Evolutionary conservation across 2,888 invertebrate species (phyloP).

Genomic region (Drosophila histrio): DNA sequence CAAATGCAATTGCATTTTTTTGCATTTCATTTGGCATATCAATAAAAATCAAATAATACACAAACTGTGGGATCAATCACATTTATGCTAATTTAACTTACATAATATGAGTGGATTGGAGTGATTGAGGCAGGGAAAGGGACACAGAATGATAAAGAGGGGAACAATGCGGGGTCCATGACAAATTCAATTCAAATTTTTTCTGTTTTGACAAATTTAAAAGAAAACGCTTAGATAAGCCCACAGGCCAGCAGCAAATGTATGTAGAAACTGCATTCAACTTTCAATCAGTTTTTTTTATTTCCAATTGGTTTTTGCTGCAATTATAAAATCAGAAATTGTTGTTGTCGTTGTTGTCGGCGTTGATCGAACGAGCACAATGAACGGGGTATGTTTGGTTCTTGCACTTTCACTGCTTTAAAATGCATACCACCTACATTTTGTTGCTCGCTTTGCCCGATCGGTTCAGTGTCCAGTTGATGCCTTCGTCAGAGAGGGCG

Average conservation of each 20-base stretch:
- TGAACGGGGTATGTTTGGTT: constrained; percentile 57
- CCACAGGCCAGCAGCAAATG: background rate
- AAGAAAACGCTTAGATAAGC: constrained; percentile 69
- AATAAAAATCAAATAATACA: constrained; percentile 78
- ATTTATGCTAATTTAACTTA: constrained; percentile 77
- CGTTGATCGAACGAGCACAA: constrained; percentile 46
- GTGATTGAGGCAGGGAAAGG: background rate
- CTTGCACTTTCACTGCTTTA: constrained; percentile 76
- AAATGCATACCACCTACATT: constrained; percentile 77
- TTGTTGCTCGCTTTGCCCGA: constrained; percentile 64
- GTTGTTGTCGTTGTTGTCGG: constrained; percentile 1
- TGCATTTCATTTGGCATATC: constrained; percentile 75
- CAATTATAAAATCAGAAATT: constrained; percentile 51
- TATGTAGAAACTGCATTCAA: constrained; percentile 14
- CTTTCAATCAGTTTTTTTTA: constrained; percentile 1
- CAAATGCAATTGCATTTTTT: constrained; percentile 73
- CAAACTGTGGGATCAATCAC: constrained; percentile 73
- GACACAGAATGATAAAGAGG: background rate
- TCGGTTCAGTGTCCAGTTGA: constrained; percentile 66
- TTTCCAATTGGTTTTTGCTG: constrained; percentile 13
- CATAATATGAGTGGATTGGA: constrained; percentile 53
- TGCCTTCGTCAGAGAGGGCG: constrained; percentile 36
- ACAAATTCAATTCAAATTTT: constrained; percentile 74
- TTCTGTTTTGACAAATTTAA: constrained; percentile 70
- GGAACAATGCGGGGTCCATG: constrained; percentile 39